Evolutionary conservation across 1,140 invertebrate species (phyloP), one percentile per base, ranked within the genome.

Genomic region (Marisa cornuarietis): DNA sequence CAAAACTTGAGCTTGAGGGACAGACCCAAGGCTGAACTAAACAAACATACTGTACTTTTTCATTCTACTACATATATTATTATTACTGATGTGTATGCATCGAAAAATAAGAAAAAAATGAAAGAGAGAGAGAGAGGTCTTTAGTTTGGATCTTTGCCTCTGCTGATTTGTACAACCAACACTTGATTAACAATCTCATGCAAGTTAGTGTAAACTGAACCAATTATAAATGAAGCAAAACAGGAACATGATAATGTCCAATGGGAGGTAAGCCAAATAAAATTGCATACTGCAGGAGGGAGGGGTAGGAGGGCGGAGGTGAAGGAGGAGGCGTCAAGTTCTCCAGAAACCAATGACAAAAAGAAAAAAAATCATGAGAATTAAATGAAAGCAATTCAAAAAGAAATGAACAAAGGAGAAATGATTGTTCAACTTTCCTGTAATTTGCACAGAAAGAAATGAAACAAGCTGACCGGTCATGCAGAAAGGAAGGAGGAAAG

Each of bases 401-500:
- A 51, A 16, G n/a, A 69, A n/a, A 49, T 22, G 31, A 71, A 71
- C 22, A 51, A 51, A 71, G 26, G 26, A 20, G 26, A 71, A 71
- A 71, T 31, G 69, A 71, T 24, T n/a, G 66, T 69, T 78, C 42
- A 78, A 78, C 77, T 78, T 49, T 72, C 68, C 65, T 58, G 51
- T 71, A 71, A 63, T 76, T 26, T 76, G 58, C 61, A 77, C 76
- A 52, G 49, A 69, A 77, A 77, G 26, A 82, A 84, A 68, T 62
- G 72, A 81, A 78, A 78, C 68, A 31, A 74, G 65, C 75, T 74
- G 71, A 78, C 61, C 26, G 71, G 52, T 61, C 71, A 76, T 76
- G 76, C 76, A 76, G 54, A 80, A 77, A 68, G 49, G 54, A 78
- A 80, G 26, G 24, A 66, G 69, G 61, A 80, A 81, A 74, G 71